These are phyloP conservation scores for Labeo rohita DNA, from an alignment of 2,113 vertebrate genomes.

Conservation along the genomic window DNA sequence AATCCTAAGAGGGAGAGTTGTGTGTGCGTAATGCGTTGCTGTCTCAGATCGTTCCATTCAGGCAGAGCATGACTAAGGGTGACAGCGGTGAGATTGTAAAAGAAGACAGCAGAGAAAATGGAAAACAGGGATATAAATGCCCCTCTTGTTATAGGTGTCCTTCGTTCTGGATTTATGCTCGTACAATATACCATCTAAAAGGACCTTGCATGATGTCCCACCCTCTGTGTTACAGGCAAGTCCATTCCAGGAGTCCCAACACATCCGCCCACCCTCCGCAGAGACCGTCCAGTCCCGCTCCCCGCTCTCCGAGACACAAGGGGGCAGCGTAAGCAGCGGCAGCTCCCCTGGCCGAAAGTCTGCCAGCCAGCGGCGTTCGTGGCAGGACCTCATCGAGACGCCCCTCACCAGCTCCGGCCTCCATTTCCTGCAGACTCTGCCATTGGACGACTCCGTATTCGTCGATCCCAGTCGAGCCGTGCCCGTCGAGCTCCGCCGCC, in stretches of 20 bases:
- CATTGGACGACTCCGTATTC: conserved; percentile 87
- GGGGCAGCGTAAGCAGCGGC: conserved; percentile 72
- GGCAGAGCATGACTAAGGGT: conserved; percentile 24
- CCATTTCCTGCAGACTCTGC: conserved; percentile 94
- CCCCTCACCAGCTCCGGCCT: conserved; percentile 88
- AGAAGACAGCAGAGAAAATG: background rate
- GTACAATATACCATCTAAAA: background rate
- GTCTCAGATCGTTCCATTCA: background rate
- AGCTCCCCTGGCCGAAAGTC: conserved; percentile 87
- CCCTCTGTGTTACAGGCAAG: conserved; percentile 78
- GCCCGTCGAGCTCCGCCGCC: conserved; percentile 89
- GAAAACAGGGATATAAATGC: conserved; percentile 25
- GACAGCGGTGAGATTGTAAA: conserved; percentile 44
- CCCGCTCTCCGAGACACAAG: conserved; percentile 82
- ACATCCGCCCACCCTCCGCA: conserved; percentile 90
- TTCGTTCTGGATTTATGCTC: background rate
- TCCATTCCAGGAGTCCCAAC: conserved; percentile 93
- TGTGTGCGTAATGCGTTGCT: conserved; percentile 22
- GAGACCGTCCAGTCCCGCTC: conserved; percentile 96
- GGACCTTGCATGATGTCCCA: background rate
- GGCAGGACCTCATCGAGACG: conserved; percentile 96
- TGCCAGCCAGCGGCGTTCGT: conserved; percentile 89
- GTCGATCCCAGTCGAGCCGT: conserved; percentile 77
- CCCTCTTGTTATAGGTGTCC: conserved; percentile 9
- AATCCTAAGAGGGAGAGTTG: conserved; percentile 22